Evolutionary conservation across 2,113 vertebrate species (phyloP), one percentile per base, ranked within the genome.

Genomic region (Pleuronectes platessa): DNA sequence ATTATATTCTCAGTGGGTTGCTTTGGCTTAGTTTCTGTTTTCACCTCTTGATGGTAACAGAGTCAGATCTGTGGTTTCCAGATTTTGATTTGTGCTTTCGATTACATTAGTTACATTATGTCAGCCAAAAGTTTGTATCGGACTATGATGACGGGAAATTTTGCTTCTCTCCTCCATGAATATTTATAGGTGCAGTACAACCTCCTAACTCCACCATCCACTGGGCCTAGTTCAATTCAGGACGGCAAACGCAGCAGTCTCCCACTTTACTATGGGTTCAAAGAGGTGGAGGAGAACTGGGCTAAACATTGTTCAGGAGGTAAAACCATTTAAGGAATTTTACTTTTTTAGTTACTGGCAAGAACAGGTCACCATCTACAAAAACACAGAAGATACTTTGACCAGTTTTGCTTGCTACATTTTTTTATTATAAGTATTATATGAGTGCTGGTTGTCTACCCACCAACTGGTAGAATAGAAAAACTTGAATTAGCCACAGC

Each of bases 251-350:
- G 95, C 27, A 82, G 82, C 0, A 78, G 94, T 21, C 76, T 93
- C 7, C 97, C 96, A 0, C 94, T 97, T 58, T 99, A 99, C 92
- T 96, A 98, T 42, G 96, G 97, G 2, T 99, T 99, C 88, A 99
- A 97, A 88, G 98, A 99, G 89, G 98, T 99, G 75, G 98, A 99
- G 90, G 97, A 99, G 83, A 99, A 99, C 93, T 99, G 98, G 97
- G 92, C 95, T 55, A 99, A 98, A 88, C 97, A 99, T 86, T 96
- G 97, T 87, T 94, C 97, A 54, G 84, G 96, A 93, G 97, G 97
- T 97, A 90, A 91, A 92, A 88, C 55, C 9, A 55, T 3, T 20
- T 2, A 47, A 42, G 14, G 5, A 55, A 51, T 61, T 40, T 10
- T 20, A 51, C n/a, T 20, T 51, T 60, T 78, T 37, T 58, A 69